Percentiles rank a stretch among this genome's conserved stretches.
phyloP scores from a whole-genome alignment of 2,888 invertebrate species.

The Pristionchus japonicus region DNA sequence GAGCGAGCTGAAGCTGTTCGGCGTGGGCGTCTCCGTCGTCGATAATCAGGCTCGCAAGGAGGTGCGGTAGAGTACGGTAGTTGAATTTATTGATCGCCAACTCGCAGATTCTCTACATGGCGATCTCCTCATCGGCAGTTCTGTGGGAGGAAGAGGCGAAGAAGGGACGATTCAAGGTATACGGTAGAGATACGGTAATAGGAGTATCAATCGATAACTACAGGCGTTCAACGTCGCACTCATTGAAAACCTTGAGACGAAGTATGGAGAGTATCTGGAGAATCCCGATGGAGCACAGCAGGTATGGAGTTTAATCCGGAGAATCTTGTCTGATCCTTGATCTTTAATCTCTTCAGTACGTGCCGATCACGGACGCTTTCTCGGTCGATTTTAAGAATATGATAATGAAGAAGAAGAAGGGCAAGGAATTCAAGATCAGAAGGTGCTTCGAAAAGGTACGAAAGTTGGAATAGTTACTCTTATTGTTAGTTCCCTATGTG shows the following conservation, averaged over 20 bases:
- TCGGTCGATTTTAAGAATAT: conserved; percentile 84
- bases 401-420: conserved; percentile 74
- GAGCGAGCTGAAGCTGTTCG: conserved; percentile 87
- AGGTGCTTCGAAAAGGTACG: conserved; percentile 66
- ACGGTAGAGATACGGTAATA: conserved; percentile 14
- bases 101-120: conserved; percentile 68
- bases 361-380: conserved; percentile 50
- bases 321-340: too few species aligned
- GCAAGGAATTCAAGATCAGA: conserved; percentile 61
- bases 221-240: conserved; percentile 80
- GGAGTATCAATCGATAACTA: neutral
- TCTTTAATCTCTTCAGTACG: neutral
- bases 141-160: conserved; percentile 92
- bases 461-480: neutral
- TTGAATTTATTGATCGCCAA: neutral
- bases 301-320: conserved; percentile 12
- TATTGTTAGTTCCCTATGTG: too few species aligned
- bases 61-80: conserved; percentile 26
- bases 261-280: conserved; percentile 53
- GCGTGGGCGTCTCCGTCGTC: conserved; percentile 92
- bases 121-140: conserved; percentile 84
- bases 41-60: conserved; percentile 82
- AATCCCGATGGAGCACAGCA: conserved; percentile 51
- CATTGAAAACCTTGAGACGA: conserved; percentile 73
- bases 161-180: conserved; percentile 75